These are phyloP conservation scores for Archilochus colubris DNA, from an alignment of 2,113 vertebrate genomes.

Conservation along the genomic window DNA sequence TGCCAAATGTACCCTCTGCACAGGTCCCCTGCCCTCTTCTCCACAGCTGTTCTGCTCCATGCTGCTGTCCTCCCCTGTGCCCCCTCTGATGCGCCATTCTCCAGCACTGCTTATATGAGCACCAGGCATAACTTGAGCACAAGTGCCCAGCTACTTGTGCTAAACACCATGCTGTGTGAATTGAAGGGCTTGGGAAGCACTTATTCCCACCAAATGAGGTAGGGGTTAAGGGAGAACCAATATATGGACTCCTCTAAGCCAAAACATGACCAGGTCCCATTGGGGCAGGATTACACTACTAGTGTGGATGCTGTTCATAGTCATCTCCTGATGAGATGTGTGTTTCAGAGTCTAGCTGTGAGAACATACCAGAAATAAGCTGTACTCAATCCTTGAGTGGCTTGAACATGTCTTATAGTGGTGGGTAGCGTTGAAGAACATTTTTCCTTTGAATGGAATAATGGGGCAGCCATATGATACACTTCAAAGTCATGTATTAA, in stretches of 20 bases:
- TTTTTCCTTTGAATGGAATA: neutral
- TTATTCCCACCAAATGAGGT: neutral
- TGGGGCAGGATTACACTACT: neutral
- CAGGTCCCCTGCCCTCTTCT: neutral
- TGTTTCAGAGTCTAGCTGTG: neutral
- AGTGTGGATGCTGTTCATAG: neutral
- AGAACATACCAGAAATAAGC: neutral
- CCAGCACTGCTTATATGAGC: neutral
- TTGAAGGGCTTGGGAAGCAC: neutral
- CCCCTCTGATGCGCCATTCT: accelerated
- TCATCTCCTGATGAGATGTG: neutral
- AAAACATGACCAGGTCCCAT: neutral
- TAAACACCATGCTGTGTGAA: neutral
- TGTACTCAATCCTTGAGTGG: neutral
- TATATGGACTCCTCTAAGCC: no score
- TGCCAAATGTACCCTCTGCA: neutral
- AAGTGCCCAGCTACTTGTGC: neutral
- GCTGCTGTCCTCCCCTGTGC: neutral
- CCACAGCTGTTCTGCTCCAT: neutral
- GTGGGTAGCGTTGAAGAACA: neutral
- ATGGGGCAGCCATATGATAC: neutral
- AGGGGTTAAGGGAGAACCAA: neutral
- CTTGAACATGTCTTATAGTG: neutral
- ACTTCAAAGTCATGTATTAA: neutral
- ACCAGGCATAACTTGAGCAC: accelerated